Base-by-base conservation (phyloP, 2,797 vertebrate genomes). In the Sebastes reedi region DNA sequence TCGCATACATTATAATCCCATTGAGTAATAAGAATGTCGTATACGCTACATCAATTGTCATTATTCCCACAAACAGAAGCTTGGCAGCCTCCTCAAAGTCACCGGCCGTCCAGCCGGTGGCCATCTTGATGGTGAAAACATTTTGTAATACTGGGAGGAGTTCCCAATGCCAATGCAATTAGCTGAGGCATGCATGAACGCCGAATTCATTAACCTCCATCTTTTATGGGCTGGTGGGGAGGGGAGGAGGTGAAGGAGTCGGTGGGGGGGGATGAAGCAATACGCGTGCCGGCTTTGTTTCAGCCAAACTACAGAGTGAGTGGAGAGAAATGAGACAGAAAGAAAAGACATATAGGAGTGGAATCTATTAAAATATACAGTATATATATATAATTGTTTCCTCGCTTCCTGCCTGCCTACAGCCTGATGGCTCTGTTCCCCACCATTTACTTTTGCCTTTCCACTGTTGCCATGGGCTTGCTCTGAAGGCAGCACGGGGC, bases 141-240 rank as follows among this genome's bases (percentile, higher is more conserved):
- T 81, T 90, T 89, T 81, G 85, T 71, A 85, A 86, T 81, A 88
- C 76, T 82, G 90, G 89, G 89, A 88, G 88, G 92, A 85, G 91
- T 87, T 91, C 79, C 90, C 87, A 89, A 92, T 91, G 94, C 91
- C 92, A 91, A 82, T 89, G 87, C 88, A 95, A 94, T 94, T 94
- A 94, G 88, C 85, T 66, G 79, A 91, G 82, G 89, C 90, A 92
- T 73, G 89, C 92, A 89, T 88, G 92, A 90, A 89, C 16, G 32
- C 87, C 67, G 81, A 92, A 93, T 94, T 94, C 89, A 95, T 95
- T 93, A 95, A 94, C 93, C 92, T 94, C 93, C 90, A 91, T 94
- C 85, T 89, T 92, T 92, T 81, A 91, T 87, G 87, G 84, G 79
- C 72, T 77, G 75, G 25, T 62, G 67, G 67, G 80, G 62, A 75